phyloP scores from a whole-genome alignment of 2,888 invertebrate species.

The Temnothorax rugatulus region DNA sequence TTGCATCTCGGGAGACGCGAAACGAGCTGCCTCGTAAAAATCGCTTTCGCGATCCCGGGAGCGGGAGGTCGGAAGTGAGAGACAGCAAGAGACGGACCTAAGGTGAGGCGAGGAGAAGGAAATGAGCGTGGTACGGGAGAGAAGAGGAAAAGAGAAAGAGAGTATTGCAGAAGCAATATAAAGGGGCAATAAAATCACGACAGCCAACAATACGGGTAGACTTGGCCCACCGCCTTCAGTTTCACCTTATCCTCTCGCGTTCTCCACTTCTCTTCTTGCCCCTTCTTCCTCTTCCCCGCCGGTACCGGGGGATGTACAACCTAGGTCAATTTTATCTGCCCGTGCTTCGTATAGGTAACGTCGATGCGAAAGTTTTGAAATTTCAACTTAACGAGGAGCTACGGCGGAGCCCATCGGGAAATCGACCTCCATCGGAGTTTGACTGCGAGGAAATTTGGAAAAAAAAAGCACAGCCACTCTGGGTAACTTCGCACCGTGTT shows the following conservation, averaged over 20 bases:
- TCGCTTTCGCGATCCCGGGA: conserved; percentile 57
- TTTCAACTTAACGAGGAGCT: conserved; percentile 59
- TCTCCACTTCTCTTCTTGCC: conserved; percentile 26
- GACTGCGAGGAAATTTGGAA: conserved; percentile 28
- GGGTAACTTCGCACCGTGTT: conserved; percentile 26
- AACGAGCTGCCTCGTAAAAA: conserved; percentile 69
- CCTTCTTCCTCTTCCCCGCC: not conserved
- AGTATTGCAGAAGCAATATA: conserved; percentile 78
- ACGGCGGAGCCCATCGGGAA: conserved; percentile 62
- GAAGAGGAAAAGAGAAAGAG: conserved; percentile 53
- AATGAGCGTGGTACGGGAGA: conserved; percentile 44
- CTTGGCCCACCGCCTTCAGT: conserved; percentile 57
- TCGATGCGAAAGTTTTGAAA: conserved; percentile 64
- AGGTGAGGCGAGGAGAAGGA: conserved; percentile 46
- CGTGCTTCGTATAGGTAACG: conserved; percentile 19
- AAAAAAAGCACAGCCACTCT: conserved; percentile 36
- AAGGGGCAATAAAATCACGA: conserved; percentile 83
- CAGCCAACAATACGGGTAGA: conserved; percentile 71
- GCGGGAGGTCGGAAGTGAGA: conserved; percentile 32
- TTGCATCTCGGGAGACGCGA: conserved; percentile 47
- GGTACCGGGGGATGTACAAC: conserved; percentile 29
- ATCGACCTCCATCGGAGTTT: conserved; percentile 56
- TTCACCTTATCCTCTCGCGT: conserved; percentile 48
- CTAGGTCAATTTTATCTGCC: conserved; percentile 68
- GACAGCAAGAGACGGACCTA: conserved; percentile 25